phyloP scores from a whole-genome alignment of 2,113 vertebrate species.

The Hemiscyllium ocellatum region DNA sequence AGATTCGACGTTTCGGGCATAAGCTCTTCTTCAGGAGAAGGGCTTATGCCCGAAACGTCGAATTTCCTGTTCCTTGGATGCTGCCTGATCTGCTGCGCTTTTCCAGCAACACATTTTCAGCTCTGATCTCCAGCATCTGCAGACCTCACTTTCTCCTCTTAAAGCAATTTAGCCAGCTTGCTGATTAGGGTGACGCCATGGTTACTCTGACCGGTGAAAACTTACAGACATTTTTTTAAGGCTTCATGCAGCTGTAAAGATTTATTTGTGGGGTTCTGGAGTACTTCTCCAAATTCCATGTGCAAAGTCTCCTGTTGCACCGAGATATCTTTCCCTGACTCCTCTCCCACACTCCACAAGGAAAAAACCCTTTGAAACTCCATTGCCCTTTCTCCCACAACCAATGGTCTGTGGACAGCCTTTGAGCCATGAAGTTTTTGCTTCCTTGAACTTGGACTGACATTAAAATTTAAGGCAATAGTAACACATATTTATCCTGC shows the following conservation, averaged over 20 bases:
- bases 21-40: too few species aligned
- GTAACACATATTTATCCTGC: background rate
- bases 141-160: too few species aligned
- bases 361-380: background rate
- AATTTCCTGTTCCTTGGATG: too few species aligned
- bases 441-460: background rate
- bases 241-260: background rate
- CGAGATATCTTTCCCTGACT: background rate
- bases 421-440: background rate
- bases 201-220: background rate
- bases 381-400: background rate
- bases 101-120: too few species aligned
- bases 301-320: background rate
- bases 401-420: background rate
- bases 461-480: background rate
- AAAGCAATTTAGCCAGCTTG: background rate
- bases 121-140: too few species aligned
- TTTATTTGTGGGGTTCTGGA: background rate
- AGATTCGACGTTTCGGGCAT: too few species aligned
- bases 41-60: too few species aligned
- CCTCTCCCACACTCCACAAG: background rate
- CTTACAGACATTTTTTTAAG: background rate
- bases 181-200: background rate
- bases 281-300: background rate
- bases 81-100: too few species aligned